Evolutionary conservation across 2,888 invertebrate genomes (phyloP).

Genomic region (Panopea generosa): DNA sequence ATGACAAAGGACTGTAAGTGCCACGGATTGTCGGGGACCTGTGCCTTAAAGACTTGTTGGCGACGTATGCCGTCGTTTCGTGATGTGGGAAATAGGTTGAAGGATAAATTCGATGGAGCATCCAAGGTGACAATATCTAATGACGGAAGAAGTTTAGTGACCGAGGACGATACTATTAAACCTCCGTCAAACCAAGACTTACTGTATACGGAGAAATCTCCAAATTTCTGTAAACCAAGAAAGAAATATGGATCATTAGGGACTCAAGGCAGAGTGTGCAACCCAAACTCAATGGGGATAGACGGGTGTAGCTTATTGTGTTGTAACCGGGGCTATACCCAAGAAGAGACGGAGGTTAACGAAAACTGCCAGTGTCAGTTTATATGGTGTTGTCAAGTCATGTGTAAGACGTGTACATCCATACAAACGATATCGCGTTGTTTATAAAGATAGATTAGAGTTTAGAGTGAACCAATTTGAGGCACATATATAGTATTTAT

Average conservation of each 20-base stretch:
- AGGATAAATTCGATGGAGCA: conserved; percentile 95
- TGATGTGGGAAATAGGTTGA: conserved; percentile 93
- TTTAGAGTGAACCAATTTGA: too few relatives aligned
- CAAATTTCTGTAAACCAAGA: conserved; percentile 93
- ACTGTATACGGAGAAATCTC: conserved; percentile 96
- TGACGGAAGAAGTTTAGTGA: conserved; percentile 95
- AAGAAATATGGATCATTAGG: conserved; percentile 94
- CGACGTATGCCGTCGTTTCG: conserved; percentile 95
- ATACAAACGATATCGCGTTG: conserved; percentile 77
- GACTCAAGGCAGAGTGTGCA: conserved; percentile 93
- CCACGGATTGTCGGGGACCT: conserved; percentile 96
- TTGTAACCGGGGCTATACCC: conserved; percentile 84
- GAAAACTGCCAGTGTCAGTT: conserved; percentile 83
- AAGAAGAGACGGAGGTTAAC: conserved; percentile 67
- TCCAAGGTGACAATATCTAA: conserved; percentile 96
- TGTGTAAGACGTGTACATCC: conserved; percentile 78
- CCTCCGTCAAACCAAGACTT: conserved; percentile 93
- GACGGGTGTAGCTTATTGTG: conserved; percentile 86
- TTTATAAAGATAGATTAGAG: conserved; percentile 49
- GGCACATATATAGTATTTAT: too few relatives aligned
- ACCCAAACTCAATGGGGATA: conserved; percentile 89
- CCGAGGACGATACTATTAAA: conserved; percentile 92
- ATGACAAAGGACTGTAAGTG: conserved; percentile 94
- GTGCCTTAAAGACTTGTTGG: conserved; percentile 96
- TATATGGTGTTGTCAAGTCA: conserved; percentile 83